Conservation (phyloP, 2,888 invertebrate species). For the Melieria crassipennis region DNA sequence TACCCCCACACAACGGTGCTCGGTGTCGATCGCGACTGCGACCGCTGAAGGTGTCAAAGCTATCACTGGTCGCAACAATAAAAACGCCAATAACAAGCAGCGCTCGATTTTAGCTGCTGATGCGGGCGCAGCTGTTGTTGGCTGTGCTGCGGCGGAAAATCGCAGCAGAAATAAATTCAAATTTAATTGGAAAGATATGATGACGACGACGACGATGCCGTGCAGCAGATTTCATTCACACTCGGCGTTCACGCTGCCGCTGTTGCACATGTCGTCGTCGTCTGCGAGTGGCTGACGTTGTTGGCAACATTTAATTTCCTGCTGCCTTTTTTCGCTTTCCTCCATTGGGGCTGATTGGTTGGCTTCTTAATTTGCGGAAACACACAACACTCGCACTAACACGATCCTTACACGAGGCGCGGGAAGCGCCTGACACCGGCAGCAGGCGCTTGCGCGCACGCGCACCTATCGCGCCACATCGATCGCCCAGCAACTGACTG, state of each 20-base stretch:
- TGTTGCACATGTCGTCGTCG: not conserved
- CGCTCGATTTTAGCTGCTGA: constrained; percentile 17
- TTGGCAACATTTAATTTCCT: constrained; percentile 13
- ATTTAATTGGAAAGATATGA: constrained; percentile 65
- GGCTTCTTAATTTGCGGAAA: constrained; percentile 60
- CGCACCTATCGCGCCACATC: not conserved
- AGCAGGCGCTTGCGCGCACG: constrained; percentile 30
- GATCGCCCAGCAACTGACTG: too few relatives aligned
- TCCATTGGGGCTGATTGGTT: constrained; percentile 56
- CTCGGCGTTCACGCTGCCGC: not conserved
- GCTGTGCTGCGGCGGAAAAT: constrained; percentile 44
- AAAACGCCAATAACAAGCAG: constrained; percentile 21
- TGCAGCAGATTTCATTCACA: constrained; percentile 34
- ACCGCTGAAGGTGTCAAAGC: not conserved
- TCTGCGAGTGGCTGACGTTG: not conserved
- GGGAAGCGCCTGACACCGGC: constrained; percentile 31
- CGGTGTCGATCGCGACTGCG: not conserved
- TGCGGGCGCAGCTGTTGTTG: constrained; percentile 19
- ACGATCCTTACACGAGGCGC: constrained; percentile 57
- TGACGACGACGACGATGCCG: constrained; percentile 46
- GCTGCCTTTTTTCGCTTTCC: constrained; percentile 2
- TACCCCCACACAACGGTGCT: not conserved
- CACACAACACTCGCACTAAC: constrained; percentile 54
- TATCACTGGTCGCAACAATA: constrained; percentile 22
- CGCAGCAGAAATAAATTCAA: constrained; percentile 61